A percentile compares a stretch with the other conserved stretches of the same genome.
These are phyloP conservation scores for Chromoteleia sp. DNA, from an alignment of 2,888 invertebrate species.

Conservation along the genomic window DNA sequence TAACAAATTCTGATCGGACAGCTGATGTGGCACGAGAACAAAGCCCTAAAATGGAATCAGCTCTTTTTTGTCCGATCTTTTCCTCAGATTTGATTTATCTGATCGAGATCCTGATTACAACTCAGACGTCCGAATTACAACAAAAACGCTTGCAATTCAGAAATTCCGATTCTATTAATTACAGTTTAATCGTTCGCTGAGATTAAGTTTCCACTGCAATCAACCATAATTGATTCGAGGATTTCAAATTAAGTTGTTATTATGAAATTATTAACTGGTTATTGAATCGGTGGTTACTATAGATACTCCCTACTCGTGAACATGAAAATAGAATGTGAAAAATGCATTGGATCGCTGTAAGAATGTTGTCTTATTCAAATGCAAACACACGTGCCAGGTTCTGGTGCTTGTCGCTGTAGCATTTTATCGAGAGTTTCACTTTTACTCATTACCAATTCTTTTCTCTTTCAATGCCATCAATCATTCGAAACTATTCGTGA, in stretches of 20 bases:
- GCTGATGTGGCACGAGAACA: constrained; percentile 46
- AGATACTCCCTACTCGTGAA: constrained; percentile 3
- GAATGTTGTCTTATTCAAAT: constrained; percentile 39
- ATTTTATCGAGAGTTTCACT: constrained; percentile 34
- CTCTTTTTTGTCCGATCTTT: constrained; percentile 26
- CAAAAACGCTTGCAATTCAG: background rate
- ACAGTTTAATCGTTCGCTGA: constrained; percentile 13
- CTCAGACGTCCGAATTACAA: background rate
- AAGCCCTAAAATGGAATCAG: constrained; percentile 41
- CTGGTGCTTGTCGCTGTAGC: background rate
- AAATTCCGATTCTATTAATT: background rate
- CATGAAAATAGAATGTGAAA: constrained; percentile 25
- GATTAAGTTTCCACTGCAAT: constrained; percentile 8
- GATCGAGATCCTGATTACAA: constrained; percentile 1
- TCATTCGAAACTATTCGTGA: background rate
- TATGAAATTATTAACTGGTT: constrained; percentile 40
- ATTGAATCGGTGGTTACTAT: constrained; percentile 18
- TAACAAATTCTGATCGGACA: constrained; percentile 54
- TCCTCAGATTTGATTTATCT: constrained; percentile 23
- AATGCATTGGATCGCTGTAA: constrained; percentile 10
- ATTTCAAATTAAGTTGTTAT: constrained; percentile 21
- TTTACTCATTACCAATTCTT: constrained; percentile 15
- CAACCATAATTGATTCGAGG: constrained; percentile 5
- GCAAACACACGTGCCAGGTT: constrained; percentile 10
- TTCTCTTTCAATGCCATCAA: background rate